Conservation (phyloP, 2,888 invertebrate species). For the Agonopterix arenella region DNA sequence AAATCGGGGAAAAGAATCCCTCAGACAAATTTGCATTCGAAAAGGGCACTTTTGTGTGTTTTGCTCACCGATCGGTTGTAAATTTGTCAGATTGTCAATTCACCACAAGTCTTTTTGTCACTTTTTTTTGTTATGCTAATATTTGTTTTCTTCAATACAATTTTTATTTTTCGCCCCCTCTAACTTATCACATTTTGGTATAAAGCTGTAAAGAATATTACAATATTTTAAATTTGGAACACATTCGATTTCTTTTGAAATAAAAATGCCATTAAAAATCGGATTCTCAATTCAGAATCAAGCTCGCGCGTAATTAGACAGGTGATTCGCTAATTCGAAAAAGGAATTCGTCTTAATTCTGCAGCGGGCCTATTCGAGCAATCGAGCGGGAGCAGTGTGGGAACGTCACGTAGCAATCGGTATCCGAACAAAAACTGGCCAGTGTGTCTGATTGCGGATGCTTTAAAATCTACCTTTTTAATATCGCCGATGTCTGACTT, state of each 20-base stretch:
- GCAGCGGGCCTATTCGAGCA: slow-evolving; percentile 38
- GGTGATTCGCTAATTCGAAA: slow-evolving; percentile 72
- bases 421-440: slow-evolving; percentile 62
- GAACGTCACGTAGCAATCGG: slow-evolving; percentile 73
- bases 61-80: slow-evolving; percentile 60
- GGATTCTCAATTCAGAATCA: slow-evolving; percentile 46
- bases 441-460: slow-evolving; percentile 29
- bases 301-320: slow-evolving; percentile 63
- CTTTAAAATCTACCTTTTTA: slow-evolving; percentile 40
- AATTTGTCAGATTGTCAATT: slow-evolving; percentile 74
- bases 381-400: slow-evolving; percentile 48
- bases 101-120: slow-evolving; percentile 54
- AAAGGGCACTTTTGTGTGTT: slow-evolving; percentile 66
- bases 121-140: slow-evolving; percentile 68
- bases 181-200: slow-evolving; percentile 14
- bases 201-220: background rate
- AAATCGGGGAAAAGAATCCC: slow-evolving; percentile 58
- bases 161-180: slow-evolving; percentile 11
- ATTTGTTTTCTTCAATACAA: slow-evolving; percentile 18
- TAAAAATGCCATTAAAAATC: slow-evolving; percentile 16
- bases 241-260: slow-evolving; percentile 5
- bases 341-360: slow-evolving; percentile 63
- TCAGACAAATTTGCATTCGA: slow-evolving; percentile 69
- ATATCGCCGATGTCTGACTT: slow-evolving; percentile 28
- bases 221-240: slow-evolving; percentile 7